Conservation (phyloP, 2,888 invertebrate species). For the Pachydiplax longipennis region DNA sequence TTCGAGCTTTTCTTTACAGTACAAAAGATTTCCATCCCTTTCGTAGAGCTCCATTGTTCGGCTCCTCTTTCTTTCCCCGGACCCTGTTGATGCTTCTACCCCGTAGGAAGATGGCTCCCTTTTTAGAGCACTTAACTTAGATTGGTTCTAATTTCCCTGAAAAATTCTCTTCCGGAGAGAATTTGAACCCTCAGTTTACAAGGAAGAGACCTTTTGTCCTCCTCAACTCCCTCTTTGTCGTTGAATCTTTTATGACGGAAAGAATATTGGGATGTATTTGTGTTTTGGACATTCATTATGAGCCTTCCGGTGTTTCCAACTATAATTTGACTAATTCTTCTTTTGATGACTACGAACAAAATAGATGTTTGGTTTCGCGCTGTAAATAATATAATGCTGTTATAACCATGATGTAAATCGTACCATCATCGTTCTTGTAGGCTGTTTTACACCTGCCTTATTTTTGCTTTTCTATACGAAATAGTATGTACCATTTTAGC, state of each 20-base stretch:
- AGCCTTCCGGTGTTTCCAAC: background rate
- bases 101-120: background rate
- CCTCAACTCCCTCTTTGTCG: background rate
- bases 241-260: background rate
- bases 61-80: background rate
- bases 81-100: background rate
- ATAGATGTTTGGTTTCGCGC: too few relatives aligned
- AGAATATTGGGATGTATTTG: background rate
- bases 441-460: too few relatives aligned
- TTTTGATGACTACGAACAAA: too few relatives aligned
- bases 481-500: too few relatives aligned
- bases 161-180: background rate
- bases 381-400: too few relatives aligned
- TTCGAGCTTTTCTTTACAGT: background rate
- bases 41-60: background rate
- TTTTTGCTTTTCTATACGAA: too few relatives aligned
- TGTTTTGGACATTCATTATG: background rate
- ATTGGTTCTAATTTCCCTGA: constrained; percentile 30
- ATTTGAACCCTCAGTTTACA: background rate
- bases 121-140: constrained; percentile 31
- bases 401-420: too few relatives aligned
- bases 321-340: background rate
- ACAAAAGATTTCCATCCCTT: constrained; percentile 13
- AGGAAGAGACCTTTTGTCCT: background rate
- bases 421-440: too few relatives aligned